Base-by-base conservation (phyloP, 2,888 invertebrate species). In the Atethmia centrago region DNA sequence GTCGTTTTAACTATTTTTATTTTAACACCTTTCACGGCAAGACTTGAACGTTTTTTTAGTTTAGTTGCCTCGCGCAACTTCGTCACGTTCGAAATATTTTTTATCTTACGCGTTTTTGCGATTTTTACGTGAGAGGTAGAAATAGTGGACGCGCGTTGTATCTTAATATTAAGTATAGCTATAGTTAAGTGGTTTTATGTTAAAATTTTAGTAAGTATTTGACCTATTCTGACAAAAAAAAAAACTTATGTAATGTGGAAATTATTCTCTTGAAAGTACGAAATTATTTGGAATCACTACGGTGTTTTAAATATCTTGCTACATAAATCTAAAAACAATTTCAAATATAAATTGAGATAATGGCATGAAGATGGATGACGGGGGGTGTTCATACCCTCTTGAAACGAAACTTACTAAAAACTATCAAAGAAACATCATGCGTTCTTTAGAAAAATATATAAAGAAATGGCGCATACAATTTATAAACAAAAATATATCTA, bases 111-210 rank as follows among this genome's bases (percentile, higher is more conserved):
- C 62, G 51, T 58, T 7, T 42, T 73, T 69, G 40, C 61, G 67
- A 62, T 59, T 81, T 75, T 75, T 63, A 25, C 19, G 76, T 79
- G 85, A 75, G 68, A 79, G 85, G 63, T 53, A 21, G 45, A 12
- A 74, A 77, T 77, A 70, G 68, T 55, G 9, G 36, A 58, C 58
- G 71, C 66, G 69, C 66, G 25, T 58, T 63, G 36, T 76, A 76
- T 78, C 53, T 80, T 86, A 82, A 68, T 53, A 61, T 51, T 85
- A 84, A 83, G 71, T 65, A 78, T 84, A 88, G 72, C 73, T 77
- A 49, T 83, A 87, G 80, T 45, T n/a, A 89, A 86, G 85, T 71
- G 83, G 82, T 87, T 88, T 87, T 87, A 83, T 74, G 84, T 88
- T 87, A 55, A 80, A 75, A 66, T 77, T 84, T 71, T 84, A 79